Evolutionary conservation across 1,140 invertebrate species (phyloP), one percentile per base, ranked within the genome.

Genomic region (Leptonema lineaticorne): DNA sequence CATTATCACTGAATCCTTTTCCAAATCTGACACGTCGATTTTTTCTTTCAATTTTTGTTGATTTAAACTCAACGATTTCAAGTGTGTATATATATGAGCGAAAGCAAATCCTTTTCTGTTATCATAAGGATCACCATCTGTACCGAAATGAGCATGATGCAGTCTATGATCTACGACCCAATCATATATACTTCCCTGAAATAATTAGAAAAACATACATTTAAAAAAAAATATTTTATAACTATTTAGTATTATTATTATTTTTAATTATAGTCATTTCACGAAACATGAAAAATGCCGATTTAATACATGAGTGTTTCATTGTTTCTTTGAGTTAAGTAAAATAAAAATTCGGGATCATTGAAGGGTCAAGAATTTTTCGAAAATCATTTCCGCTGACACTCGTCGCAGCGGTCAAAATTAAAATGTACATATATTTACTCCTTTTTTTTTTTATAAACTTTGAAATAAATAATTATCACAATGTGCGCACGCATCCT

Each of bases 51-150:
- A 83, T 28, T 84, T 80, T 67, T 89, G 87, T 71, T 94, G 87
- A 41, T 91, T 83, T 0, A 85, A 84, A 72, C 93, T 92, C 48
- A 90, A 86, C 20, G 85, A 83, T 18, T 89, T 77, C n/a, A 88
- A 73, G 30, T 93, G 84, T 0, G 84, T 83, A 5, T 90, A 78
- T 28, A 97, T 81, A 73, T 98, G 95, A 8, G 94, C 85, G 75
- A 92, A 93, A 56, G 93, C 78, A 75, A 98, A 95, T 7, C 95
- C 94, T 71, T 90, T 88, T 2, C 87, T 89, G 68, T 90, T 88
- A 76, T 97, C 92, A 76, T 92, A 96, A 0, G 95, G 95, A 79
- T 99, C 96, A 45, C 89, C 88, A 65, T 96, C 88, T 0, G 95
- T 95, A 24, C 90, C 90, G 58, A 91, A 92, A 76, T 89, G 90